phyloP scores from a whole-genome alignment of 1,140 invertebrate genomes.

The Gonioctena quinquepunctata region DNA sequence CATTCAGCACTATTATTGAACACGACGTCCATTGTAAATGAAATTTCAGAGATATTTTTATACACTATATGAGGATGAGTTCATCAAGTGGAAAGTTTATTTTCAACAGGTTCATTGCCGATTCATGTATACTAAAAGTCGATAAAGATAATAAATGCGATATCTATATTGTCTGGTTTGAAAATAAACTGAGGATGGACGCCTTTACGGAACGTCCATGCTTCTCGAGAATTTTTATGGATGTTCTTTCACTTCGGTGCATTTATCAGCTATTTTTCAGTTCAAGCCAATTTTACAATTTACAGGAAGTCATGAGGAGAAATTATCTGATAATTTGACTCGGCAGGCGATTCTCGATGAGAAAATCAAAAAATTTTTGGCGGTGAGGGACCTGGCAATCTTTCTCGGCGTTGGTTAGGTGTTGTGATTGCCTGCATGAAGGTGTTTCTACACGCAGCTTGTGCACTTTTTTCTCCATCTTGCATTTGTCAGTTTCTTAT shows the following conservation, averaged over 20 bases:
- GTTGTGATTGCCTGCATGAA: conserved; percentile 33
- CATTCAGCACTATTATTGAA: too few relatives aligned
- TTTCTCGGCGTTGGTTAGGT: conserved; percentile 27
- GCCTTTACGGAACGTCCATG: too few relatives aligned
- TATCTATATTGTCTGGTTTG: too few relatives aligned
- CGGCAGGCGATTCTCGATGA: conserved; percentile 86
- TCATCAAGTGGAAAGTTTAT: too few relatives aligned
- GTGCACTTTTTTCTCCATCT: conserved; percentile 31
- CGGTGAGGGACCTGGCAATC: conserved; percentile 70
- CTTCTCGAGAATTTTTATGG: too few relatives aligned
- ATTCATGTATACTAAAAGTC: too few relatives aligned
- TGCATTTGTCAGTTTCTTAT: conserved; percentile 28
- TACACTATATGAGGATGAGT: too few relatives aligned
- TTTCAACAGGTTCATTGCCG: too few relatives aligned
- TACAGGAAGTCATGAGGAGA: conserved; percentile 61
- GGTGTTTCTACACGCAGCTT: conserved; percentile 44
- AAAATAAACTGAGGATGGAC: too few relatives aligned
- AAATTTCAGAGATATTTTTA: too few relatives aligned
- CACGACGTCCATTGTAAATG: too few relatives aligned
- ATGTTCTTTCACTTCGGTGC: background rate
- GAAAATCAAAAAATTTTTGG: conserved; percentile 93
- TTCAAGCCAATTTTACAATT: conserved; percentile 34
- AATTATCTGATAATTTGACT: conserved; percentile 69
- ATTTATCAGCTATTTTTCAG: conserved; percentile 2
- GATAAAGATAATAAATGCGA: too few relatives aligned